Base-by-base conservation (phyloP, 2,888 invertebrate genomes). In the Brenthis ino region DNA sequence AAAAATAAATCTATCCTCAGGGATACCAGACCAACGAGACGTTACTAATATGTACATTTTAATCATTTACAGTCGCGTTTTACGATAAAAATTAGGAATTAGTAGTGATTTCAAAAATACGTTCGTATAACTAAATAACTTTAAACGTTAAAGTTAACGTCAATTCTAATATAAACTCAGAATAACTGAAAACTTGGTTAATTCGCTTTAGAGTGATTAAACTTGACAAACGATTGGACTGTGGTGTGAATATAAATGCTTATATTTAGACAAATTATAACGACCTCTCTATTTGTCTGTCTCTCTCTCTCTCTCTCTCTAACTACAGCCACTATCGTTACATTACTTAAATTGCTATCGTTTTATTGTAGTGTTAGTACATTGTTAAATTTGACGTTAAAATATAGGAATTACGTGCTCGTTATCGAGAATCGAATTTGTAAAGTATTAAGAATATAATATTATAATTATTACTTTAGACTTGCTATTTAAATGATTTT, bases 181-280 rank as follows among this genome's bases (percentile, higher is more conserved):
- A 82, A 82, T 70, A 67, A 76, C 77, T 78, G 76, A 81, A 80
- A 80, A 82, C 82, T 81, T 79, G 77, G 79, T 82, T 85, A 83
- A 85, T 85, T 86, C 80, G 80, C 80, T 80, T 77, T 73, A 70
- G 73, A 70, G 71, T 79, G 82, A 86, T 86, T 82, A 84, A 84
- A 84, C 78, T 77, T 80, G 72, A 70, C 75, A 74, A 74, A 77
- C 80, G 80, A 84, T 82, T 82, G 80, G 80, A 72, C 72, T 70
- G 76, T 73, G 75, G 75, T 77, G 77, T 76, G 83, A 84, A 83
- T 84, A 80, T 80, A 82, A 83, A 85, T 81, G 74, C 65, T 68
- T 60, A 69, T 69, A 57, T 61, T 65, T 54, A 65, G 72, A 57
- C 64, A 65, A 16, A 37, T 65, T 60, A 47, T 53, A 61, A 65